phyloP scores from a whole-genome alignment of 2,888 invertebrate species.

The Torymus auratus region DNA sequence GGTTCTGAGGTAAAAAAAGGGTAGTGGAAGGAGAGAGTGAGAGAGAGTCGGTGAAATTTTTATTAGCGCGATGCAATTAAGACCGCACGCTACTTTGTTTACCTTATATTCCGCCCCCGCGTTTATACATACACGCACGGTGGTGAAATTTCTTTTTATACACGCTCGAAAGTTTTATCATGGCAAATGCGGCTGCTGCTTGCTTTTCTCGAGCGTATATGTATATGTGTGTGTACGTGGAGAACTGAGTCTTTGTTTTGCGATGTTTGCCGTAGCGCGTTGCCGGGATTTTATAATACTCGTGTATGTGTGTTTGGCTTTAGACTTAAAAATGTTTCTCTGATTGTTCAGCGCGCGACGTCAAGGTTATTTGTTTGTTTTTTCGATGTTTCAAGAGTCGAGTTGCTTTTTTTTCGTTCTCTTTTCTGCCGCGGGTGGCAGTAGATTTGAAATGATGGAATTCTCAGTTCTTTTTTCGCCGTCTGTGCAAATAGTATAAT shows the following conservation, averaged over 20 bases:
- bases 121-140: neutral
- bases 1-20: neutral
- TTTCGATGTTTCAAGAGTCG: too few species aligned
- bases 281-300: neutral
- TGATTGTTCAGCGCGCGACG: too few species aligned
- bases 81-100: constrained; percentile 21
- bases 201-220: too few species aligned
- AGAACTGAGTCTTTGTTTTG: neutral
- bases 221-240: too few species aligned
- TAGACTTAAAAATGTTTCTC: too few species aligned
- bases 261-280: neutral
- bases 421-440: too few species aligned
- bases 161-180: constrained; percentile 22
- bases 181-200: too few species aligned
- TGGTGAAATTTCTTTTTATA: constrained; percentile 28
- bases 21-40: neutral
- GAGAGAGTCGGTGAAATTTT: constrained; percentile 38
- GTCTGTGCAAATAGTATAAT: too few species aligned
- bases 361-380: too few species aligned
- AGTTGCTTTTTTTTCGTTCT: too few species aligned
- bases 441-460: too few species aligned
- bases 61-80: constrained; percentile 48
- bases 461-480: too few species aligned
- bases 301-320: neutral
- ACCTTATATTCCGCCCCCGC: constrained; percentile 8